Conservation (phyloP, 92 coral and sea anemone species). For the Ricordea florida region DNA sequence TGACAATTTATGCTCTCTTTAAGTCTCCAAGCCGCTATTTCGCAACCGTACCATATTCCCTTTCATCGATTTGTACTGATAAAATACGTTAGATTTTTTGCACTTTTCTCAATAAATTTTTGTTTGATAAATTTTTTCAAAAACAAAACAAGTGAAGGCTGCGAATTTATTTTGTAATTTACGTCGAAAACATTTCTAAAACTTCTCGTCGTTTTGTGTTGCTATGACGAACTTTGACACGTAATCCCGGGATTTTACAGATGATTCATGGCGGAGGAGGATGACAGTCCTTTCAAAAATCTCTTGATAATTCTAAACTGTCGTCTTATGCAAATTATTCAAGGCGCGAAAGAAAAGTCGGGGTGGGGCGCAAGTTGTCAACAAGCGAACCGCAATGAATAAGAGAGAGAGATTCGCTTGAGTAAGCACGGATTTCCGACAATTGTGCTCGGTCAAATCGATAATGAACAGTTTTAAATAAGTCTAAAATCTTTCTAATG, state of each 20-base stretch:
- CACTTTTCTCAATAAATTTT: no score
- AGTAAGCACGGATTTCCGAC: constrained; percentile 40
- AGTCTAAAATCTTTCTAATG: not conserved
- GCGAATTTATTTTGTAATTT: no score
- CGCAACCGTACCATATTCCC: no score
- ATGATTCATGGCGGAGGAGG: constrained; percentile 51
- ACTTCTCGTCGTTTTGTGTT: not conserved
- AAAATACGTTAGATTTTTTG: no score
- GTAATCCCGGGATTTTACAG: constrained; percentile 6
- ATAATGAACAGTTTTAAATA: not conserved
- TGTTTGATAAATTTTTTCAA: no score
- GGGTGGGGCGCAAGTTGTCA: constrained; percentile 44
- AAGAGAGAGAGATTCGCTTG: constrained; percentile 16
- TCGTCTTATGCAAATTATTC: constrained; percentile 40
- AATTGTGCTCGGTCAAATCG: not conserved
- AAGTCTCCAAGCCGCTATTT: no score
- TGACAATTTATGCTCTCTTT: no score
- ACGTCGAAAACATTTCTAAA: not conserved
- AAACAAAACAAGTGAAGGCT: no score
- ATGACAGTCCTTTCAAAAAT: constrained; percentile 31
- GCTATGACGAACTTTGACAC: not conserved
- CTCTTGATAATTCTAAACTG: constrained; percentile 17
- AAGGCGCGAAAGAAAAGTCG: constrained; percentile 33
- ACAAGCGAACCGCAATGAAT: constrained; percentile 16
- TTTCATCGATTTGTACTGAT: no score